Evolutionary conservation across 92 coral and sea anemone genomes (phyloP), one percentile per base, ranked within the genome.

Genomic region (Siderastrea siderea): DNA sequence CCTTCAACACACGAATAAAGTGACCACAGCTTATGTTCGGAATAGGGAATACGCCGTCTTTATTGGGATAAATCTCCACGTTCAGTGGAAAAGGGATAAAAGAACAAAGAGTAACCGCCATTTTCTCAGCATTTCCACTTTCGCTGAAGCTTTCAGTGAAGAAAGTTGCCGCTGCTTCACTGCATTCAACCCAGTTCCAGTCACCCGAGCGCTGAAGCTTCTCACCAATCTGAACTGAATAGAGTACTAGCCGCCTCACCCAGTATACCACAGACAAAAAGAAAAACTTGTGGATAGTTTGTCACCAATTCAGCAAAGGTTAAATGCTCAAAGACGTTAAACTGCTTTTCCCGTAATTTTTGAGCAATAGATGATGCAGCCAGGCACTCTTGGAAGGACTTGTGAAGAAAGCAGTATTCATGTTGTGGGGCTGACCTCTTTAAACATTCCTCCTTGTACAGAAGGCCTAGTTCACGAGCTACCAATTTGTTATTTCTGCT

Each of bases 401-500:
- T 73, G 77, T 73, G 77, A 73, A 73, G 77, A 73, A 73, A 73
- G 77, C 26, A 50, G 77, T 50, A 73, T 14, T 73, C 77, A 50
- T 73, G 77, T 73, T 73, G 77, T 2, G 77, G 77, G 3, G 17
- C n/a, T 53, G 51, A 19, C 17, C 61, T 73, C 13, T 19, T 73
- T 15, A 73, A 38, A 73, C 77, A 50, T 73, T 73, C 77, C 51
- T 73, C 77, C 44, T 73, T 73, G 77, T 51, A 73, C 3, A 73
- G 0, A 7, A 73, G 77, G 47, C 61, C 77, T n/a, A 73, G 3
- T 16, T 7, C 44, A 50, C 77, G 60, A 52, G 38, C 58, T n/a
- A 73, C 60, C 14, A 73, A 7, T 50, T 3, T 19, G 2, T 71
- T 49, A 8, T 73, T 15, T 15, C 77, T 50, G 2, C 15, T 51